Base-by-base conservation (phyloP, 2,113 vertebrate species). In the Triplophysa siluroides region DNA sequence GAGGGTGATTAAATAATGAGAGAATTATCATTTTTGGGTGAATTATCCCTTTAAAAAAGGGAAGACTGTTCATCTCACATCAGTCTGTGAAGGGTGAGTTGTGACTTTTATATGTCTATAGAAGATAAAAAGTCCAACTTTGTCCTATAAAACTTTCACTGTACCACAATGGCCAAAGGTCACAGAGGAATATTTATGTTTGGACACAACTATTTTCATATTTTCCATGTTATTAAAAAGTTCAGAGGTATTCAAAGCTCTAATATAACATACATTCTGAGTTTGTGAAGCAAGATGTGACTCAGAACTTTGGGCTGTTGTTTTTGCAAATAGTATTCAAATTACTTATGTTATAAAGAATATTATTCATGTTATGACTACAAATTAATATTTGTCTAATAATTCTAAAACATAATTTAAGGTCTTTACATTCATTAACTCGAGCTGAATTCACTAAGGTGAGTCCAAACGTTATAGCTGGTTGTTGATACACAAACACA, bases 91-190 rank as follows among this genome's bases (percentile, higher is more conserved):
- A 41, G 14, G 29, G 21, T n/a, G 41, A 7, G 13, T 61, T 61
- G 41, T 74, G 33, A 61, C 54, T 74, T 73, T 56, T 72, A 38
- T 24, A 60, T 18, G 16, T n/a, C 1, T 74, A 23, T 61, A 43
- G 13, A 74, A n/a, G 71, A 72, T 43, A 18, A 54, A 74, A 61
- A 13, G 71, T 74, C 54, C n/a, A 74, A 61, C 71, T 18, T 23
- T 43, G n/a, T 41, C n/a, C 71, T 9, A 41, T 60, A 60, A 73
- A 73, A 43, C 2, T 8, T 38, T 56, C 3, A 14, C 69, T 58
- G 23, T 16, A 24, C n/a, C 33, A 16, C 54, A 38, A 14, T 18
- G 19, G 16, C 11, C 54, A 61, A 43, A 43, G 54, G 8, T 23
- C 58, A 23, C 2, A 43, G 3, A 73, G 41, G 29, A 41, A 60